A percentile compares a stretch with the other conserved stretches of the same genome.
These are phyloP conservation scores for Vulpes ferrilata DNA, from an alignment of 2,113 vertebrate species.

Conservation along the genomic window DNA sequence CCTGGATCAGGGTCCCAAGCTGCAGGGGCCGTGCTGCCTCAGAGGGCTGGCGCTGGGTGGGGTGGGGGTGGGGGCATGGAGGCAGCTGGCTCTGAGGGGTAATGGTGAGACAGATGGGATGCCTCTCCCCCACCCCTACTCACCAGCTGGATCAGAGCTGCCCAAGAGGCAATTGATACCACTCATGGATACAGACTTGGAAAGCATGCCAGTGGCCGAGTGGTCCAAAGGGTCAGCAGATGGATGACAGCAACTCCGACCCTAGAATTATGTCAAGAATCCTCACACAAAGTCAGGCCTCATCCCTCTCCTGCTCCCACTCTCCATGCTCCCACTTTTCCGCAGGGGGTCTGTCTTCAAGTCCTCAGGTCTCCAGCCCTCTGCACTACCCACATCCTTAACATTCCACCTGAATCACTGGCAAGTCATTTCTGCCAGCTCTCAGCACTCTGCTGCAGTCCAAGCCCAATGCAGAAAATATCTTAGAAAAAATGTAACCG, in stretches of 20 bases:
- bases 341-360: not conserved
- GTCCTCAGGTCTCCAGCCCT: not conserved
- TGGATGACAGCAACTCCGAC: not conserved
- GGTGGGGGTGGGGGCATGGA: not conserved
- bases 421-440: not conserved
- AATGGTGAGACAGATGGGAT: not conserved
- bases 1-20: slow-evolving; percentile 81
- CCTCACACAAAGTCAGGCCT: not conserved
- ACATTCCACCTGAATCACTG: not conserved
- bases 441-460: not conserved
- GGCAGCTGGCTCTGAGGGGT: not conserved
- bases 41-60: slow-evolving; percentile 49
- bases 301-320: not conserved
- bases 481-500: not conserved
- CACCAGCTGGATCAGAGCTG: slow-evolving; percentile 76
- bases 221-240: not conserved
- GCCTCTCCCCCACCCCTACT: slow-evolving; percentile 59
- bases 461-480: not conserved
- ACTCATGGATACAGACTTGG: slow-evolving; percentile 87
- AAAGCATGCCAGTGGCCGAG: slow-evolving; percentile 57
- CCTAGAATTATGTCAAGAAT: slow-evolving; percentile 63
- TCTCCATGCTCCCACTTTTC: not conserved
- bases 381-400: not conserved
- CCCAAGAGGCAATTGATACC: slow-evolving; percentile 81
- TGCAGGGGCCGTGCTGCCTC: slow-evolving; percentile 73